Base-by-base conservation (phyloP, 1,140 invertebrate species). In the Drosophila busckii region DNA sequence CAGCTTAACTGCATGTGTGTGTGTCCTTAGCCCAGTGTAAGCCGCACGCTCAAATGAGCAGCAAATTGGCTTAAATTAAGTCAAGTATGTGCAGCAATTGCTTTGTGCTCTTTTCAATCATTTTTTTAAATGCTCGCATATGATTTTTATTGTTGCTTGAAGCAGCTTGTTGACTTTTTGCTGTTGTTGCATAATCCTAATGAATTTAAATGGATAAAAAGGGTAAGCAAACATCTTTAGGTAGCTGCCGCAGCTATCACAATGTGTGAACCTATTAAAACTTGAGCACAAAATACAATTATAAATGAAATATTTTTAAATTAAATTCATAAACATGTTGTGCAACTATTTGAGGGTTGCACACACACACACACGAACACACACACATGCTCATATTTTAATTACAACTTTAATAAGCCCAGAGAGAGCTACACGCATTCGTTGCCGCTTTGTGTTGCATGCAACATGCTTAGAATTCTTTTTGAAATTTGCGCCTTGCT, bases 41-140 rank as follows among this genome's bases (percentile, higher is more conserved):
- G 70, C 75, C 61, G 48, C 41, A 32, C 53, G 45, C 42, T 82
- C 44, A 73, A n/a, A 80, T 80, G 63, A 48, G 38, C 59, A 54
- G 48, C 66, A 75, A 82, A 82, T 82, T 82, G 75, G 75, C 76
- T 82, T 82, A 82, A 73, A 82, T 82, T 82, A 82, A 82, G 75
- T 82, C 75, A 82, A 82, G 75, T 82, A 75, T 82, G 75, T 66
- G 44, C 54, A 64, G 17, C 56, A 26, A 28, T 44, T 38, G 19
- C 37, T n/a, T 9, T 31, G 1, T 2, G 23, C 23, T 15, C 37
- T 19, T 13, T 48, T 53, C 55, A 40, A 53, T 49, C 55, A 49
- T 50, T 56, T 49, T 40, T 71, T 69, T n/a, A n/a, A 80, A 73
- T 73, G 55, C 35, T 48, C 49, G 40, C 68, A 78, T 78, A 69